Conservation (phyloP, 2,888 invertebrate species). For the Onthophagus sagittarius region DNA sequence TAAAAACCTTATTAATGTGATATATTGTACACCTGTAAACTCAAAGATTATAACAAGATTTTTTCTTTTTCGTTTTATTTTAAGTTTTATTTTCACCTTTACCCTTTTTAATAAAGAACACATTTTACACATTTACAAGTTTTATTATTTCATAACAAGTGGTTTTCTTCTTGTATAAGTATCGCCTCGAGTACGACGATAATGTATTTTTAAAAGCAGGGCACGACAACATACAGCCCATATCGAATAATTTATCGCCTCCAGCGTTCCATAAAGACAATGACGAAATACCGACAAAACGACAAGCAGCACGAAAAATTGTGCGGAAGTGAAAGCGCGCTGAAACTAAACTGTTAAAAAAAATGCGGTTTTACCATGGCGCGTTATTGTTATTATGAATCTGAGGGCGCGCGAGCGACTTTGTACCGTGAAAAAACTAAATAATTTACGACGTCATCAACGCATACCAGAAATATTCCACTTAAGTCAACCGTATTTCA, state of each 20-base stretch:
- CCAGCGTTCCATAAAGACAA: neutral
- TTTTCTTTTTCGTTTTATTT: too few species aligned
- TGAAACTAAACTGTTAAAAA: neutral
- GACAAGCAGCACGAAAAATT: neutral
- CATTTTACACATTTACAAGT: too few species aligned
- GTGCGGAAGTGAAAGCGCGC: neutral
- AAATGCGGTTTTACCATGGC: neutral
- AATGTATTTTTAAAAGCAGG: neutral
- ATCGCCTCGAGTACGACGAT: neutral
- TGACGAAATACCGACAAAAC: neutral
- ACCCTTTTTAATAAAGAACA: neutral
- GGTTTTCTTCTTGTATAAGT: neutral
- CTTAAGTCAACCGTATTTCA: neutral
- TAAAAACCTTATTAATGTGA: neutral
- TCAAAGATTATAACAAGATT: too few species aligned
- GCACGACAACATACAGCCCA: neutral
- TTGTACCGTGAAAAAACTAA: neutral
- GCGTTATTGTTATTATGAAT: neutral
- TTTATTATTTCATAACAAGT: neutral
- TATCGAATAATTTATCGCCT: neutral
- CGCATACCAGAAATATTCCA: neutral
- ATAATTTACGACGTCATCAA: neutral
- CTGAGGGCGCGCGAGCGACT: neutral
- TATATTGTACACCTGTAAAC: too few species aligned
- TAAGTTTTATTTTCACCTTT: too few species aligned